Conservation (phyloP, 1,140 invertebrate species). For the Amphibalanus amphitrite region DNA sequence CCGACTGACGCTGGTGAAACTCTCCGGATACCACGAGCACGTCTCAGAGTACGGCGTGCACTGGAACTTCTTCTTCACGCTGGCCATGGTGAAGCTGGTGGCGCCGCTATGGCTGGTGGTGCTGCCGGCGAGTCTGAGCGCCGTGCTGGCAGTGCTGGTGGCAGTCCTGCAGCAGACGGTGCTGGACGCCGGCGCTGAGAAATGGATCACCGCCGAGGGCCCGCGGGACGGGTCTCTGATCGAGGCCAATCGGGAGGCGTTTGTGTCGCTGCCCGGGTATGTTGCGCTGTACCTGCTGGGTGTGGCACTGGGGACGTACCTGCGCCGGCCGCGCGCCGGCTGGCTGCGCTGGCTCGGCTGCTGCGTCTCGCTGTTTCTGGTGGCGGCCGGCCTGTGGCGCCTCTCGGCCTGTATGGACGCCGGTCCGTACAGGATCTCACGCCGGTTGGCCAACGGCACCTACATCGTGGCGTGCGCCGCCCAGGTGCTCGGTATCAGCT, state of each 20-base stretch:
- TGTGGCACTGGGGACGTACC: background rate
- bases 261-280: background rate
- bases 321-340: no score
- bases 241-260: background rate
- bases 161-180: background rate
- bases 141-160: background rate
- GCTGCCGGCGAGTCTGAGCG: no score
- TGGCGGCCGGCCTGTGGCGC: no score
- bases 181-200: background rate
- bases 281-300: background rate
- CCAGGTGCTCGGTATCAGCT: background rate
- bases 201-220: background rate
- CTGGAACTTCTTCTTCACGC: slow-evolving; percentile 93
- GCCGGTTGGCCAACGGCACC: background rate
- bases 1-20: slow-evolving; percentile 34
- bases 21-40: slow-evolving; percentile 60
- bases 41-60: slow-evolving; percentile 83
- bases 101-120: no score
- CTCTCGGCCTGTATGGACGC: background rate
- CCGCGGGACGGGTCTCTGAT: background rate
- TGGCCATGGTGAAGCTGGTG: slow-evolving; percentile 55
- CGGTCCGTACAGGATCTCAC: background rate
- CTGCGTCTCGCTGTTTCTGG: background rate
- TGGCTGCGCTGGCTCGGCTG: background rate
- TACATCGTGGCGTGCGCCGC: background rate